phyloP scores from a whole-genome alignment of 2,797 vertebrate genomes.

The Pogonophryne albipinna region DNA sequence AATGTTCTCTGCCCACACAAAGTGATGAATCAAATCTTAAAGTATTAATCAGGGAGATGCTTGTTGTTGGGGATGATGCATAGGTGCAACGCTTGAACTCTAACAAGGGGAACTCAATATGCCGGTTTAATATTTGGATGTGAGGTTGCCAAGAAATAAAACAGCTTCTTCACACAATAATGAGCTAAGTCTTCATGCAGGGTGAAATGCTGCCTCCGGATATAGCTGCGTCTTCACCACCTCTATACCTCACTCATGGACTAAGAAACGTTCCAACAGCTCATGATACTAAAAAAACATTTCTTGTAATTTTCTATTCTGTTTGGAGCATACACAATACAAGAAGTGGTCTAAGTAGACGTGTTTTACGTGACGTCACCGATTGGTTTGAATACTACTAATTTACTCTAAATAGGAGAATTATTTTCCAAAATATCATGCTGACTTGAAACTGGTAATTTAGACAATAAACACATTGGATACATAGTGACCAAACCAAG shows the following conservation, averaged over 20 bases:
- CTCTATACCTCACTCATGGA: not conserved
- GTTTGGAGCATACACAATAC: not conserved
- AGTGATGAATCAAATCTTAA: conserved; percentile 64
- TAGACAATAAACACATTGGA: too few species aligned
- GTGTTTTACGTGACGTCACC: too few species aligned
- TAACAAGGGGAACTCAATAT: conserved; percentile 48
- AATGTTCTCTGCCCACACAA: conserved; percentile 42
- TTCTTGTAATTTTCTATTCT: conserved; percentile 20
- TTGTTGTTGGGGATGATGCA: conserved; percentile 40
- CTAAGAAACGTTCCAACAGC: not conserved
- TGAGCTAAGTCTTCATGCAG: conserved; percentile 9
- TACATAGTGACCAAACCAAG: too few species aligned
- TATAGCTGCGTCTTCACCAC: conserved; percentile 8
- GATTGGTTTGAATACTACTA: too few species aligned
- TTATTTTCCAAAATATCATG: too few species aligned
- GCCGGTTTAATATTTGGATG: conserved; percentile 44
- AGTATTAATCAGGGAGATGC: conserved; percentile 58
- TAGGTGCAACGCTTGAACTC: conserved; percentile 39
- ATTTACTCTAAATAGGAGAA: too few species aligned
- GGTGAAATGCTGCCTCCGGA: conserved; percentile 8
- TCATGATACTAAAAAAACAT: conserved; percentile 8
- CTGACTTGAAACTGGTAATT: too few species aligned
- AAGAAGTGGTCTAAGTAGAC: too few species aligned
- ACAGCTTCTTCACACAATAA: conserved; percentile 33
- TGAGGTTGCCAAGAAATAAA: conserved; percentile 35